phyloP scores from a whole-genome alignment of 1,140 invertebrate species.

The Papilio xuthus region DNA sequence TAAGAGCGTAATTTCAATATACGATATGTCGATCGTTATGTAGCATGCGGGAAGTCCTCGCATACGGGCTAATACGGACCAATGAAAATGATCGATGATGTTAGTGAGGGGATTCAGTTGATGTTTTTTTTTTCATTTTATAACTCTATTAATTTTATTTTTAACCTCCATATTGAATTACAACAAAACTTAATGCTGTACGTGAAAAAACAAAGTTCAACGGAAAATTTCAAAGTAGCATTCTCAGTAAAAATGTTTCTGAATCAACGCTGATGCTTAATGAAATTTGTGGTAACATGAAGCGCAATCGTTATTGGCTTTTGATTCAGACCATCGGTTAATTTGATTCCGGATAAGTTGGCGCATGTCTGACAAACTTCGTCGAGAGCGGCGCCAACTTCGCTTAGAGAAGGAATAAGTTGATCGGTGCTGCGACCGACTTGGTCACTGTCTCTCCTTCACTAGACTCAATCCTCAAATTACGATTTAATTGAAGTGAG shows the following conservation, averaged over 20 bases:
- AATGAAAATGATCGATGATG: too few species aligned
- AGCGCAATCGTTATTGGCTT: constrained; percentile 26
- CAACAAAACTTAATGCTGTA: too few species aligned
- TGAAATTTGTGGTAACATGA: constrained; percentile 19
- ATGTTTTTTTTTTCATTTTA: too few species aligned
- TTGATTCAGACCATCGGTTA: constrained; percentile 31
- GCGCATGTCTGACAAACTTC: constrained; percentile 18
- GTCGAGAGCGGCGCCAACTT: constrained; percentile 4
- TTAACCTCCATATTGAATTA: too few species aligned
- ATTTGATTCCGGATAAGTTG: constrained; percentile 26
- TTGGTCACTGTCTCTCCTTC: neutral
- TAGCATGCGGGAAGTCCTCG: too few species aligned
- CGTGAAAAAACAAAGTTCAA: neutral
- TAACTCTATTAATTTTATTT: too few species aligned
- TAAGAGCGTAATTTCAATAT: too few species aligned
- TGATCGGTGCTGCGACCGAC: constrained; percentile 1
- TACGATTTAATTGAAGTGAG: constrained; percentile 8
- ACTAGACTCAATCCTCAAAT: neutral
- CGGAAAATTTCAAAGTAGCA: neutral
- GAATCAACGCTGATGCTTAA: constrained; percentile 17
- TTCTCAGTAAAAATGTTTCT: neutral
- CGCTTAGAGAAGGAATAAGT: constrained; percentile 8
- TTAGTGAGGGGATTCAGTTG: too few species aligned
- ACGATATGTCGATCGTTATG: too few species aligned
- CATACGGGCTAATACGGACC: too few species aligned